These are phyloP conservation scores for Xestobium rufovillosum DNA, from an alignment of 2,888 invertebrate genomes.

Conservation along the genomic window DNA sequence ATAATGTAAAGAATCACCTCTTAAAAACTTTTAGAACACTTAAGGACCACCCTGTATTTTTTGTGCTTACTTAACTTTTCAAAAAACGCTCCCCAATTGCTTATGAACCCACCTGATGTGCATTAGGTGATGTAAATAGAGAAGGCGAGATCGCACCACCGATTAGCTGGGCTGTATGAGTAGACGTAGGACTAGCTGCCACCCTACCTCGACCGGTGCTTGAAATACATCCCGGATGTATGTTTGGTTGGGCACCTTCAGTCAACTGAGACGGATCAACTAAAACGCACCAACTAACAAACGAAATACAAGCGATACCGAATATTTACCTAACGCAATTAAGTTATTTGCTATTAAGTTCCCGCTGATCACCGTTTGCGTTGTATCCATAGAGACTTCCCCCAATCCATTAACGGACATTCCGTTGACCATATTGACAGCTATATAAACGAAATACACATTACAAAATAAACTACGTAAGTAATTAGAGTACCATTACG, in stretches of 20 bases:
- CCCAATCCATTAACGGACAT: slow-evolving; percentile 67
- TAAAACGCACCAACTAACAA: slow-evolving; percentile 13
- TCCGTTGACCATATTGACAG: slow-evolving; percentile 68
- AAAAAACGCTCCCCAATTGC: no score
- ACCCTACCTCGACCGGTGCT: slow-evolving; percentile 55
- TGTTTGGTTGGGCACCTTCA: slow-evolving; percentile 51
- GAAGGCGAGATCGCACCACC: slow-evolving; percentile 66
- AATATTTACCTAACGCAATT: slow-evolving; percentile 36
- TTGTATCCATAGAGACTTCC: slow-evolving; percentile 64
- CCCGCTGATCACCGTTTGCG: slow-evolving; percentile 49
- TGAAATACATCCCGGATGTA: slow-evolving; percentile 56
- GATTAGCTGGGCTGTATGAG: slow-evolving; percentile 55
- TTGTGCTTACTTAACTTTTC: no score
- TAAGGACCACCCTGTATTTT: no score
- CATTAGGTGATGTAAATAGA: slow-evolving; percentile 47
- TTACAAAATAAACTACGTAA: no score
- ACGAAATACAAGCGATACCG: slow-evolving; percentile 5
- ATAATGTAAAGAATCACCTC: no score
- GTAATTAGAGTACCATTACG: slow-evolving; percentile 45
- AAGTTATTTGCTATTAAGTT: slow-evolving; percentile 46
- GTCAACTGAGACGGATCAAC: slow-evolving; percentile 37
- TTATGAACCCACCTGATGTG: slow-evolving; percentile 36
- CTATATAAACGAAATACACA: no score
- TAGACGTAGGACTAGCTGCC: slow-evolving; percentile 53
- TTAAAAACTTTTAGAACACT: no score